Evolutionary conservation across 1,140 invertebrate species (phyloP), one percentile per base, ranked within the genome.

Genomic region (Gryon sp.): DNA sequence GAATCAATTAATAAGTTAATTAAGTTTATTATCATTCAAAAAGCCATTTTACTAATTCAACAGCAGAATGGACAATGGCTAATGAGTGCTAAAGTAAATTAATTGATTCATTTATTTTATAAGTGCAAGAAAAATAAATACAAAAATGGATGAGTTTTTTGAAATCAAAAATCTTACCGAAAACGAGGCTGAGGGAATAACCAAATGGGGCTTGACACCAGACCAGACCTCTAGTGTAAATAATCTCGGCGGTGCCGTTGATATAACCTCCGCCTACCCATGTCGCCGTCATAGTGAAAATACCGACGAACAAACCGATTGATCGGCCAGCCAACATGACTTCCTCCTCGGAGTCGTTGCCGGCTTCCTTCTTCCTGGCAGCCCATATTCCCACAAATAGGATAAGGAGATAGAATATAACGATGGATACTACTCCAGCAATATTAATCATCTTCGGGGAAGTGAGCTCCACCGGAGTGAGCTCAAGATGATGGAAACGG

Each of bases 181-280:
- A 95, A 20, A 98, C 94, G 12, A 99, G 92, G 76, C 96, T 98
- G 11, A 99, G 91, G 1, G 97, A 95, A 88, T 99, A 99, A 65
- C 98, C 98, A 86, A 99, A 96, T 0, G 98, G 98, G 26, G 98
- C 98, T 89, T 99, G 98, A 86, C 97, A 98, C 95, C 97, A 98
- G 1, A 98, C 92, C 63, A 99, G 87, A 0, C 97, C 97, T 46
- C 90, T 92, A 9, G 94, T 97, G 89, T 97, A 99, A 73, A 99
- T 96, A 2, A 94, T 95, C 89, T 99, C 98, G 1, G 98, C 97
- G 40, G 98, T 99, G 68, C 98, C 98, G 86, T 99, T 99, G 83
- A 99, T 99, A 90, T 99, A 99, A 20, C 97, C 98, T 24, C 98
- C 98, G 55, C 98, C 98, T 9, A 99, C 98, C 98, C 98, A 99